These are phyloP conservation scores for Hyposmocoma kahamanoa DNA, from an alignment of 1,140 invertebrate species.

Conservation along the genomic window DNA sequence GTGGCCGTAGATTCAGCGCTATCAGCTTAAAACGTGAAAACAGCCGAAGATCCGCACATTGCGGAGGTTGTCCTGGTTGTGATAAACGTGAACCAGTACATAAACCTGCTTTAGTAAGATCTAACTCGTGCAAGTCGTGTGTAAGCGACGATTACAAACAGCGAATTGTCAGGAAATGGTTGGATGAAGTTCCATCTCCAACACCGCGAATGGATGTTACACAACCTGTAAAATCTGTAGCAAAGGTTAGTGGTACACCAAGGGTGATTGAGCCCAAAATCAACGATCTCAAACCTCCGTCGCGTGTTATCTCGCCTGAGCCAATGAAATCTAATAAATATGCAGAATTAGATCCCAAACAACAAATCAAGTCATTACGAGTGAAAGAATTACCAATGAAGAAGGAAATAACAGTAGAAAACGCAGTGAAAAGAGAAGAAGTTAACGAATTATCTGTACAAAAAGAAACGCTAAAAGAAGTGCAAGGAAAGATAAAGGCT, in stretches of 20 bases:
- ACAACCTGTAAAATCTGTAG: conserved; percentile 49
- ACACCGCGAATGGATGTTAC: conserved; percentile 7
- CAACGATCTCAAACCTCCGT: conserved; percentile 20
- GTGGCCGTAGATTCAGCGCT: conserved; percentile 58
- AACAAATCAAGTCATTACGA: too few species aligned
- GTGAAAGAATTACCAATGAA: too few species aligned
- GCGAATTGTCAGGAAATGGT: conserved; percentile 77
- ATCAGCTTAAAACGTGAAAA: conserved; percentile 75
- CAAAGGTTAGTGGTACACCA: conserved; percentile 64
- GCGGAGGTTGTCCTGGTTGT: conserved; percentile 80
- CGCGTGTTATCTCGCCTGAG: neutral
- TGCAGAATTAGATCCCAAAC: too few species aligned
- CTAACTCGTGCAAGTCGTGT: conserved; percentile 71
- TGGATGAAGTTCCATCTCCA: conserved; percentile 80
- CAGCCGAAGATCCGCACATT: conserved; percentile 67
- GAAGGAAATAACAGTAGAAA: too few species aligned
- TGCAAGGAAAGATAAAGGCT: too few species aligned
- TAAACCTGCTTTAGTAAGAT: conserved; percentile 41
- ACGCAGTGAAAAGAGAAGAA: too few species aligned
- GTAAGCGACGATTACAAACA: conserved; percentile 74
- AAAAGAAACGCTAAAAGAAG: too few species aligned
- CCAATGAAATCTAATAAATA: neutral
- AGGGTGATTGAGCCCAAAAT: conserved; percentile 49
- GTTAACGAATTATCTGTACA: too few species aligned
- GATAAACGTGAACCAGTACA: conserved; percentile 54